Base-by-base conservation (phyloP, 2,888 invertebrate genomes). In the Caenorhabditis sp. region DNA sequence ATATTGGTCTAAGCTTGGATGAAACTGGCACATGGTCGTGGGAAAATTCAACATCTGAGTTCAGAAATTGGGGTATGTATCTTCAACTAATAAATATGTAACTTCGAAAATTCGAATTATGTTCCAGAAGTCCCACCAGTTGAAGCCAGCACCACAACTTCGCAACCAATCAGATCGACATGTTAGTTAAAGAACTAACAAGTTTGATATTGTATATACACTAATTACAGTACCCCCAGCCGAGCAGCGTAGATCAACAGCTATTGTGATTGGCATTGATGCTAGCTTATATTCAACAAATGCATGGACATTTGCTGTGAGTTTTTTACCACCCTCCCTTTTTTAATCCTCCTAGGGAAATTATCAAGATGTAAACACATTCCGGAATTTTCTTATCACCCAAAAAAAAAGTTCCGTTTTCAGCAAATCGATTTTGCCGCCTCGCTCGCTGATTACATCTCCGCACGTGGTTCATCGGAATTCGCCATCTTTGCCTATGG, bases 401-500 rank as follows among this genome's bases (percentile, higher is more conserved):
- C n/a, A n/a, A n/a, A n/a, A n/a, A n/a, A n/a, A n/a, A n/a, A n/a
- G n/a, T n/a, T n/a, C n/a, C n/a, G n/a, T n/a, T 56, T 56, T 25
- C 66, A 70, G 71, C 71, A 71, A 71, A 31, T 67, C 38, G 58
- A 71, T 1, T 63, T 71, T 31, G 36, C 50, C 27, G 26, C 50
- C 17, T 60, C 63, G 3, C 60, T 71, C 3, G 58, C 63, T 23
- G 27, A 36, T 17, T 71, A 67, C 27, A 67, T 71, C 20, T 59
- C 56, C 8, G 67, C 59, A 20, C 59, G 67, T 0, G 71, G 71
- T 20, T 63, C 71, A 5, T 57, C 71, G 0, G 67, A 71, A 50
- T 71, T 71, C 38, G 71, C 71, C 3, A 53, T 71, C 17, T 71
- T 71, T 25, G 57, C 63, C 7, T 71, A 67, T 59, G 71, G 71